Evolutionary conservation across 2,888 invertebrate genomes (phyloP), one percentile per base, ranked within the genome.

Genomic region (Chymomyza procnemis): DNA sequence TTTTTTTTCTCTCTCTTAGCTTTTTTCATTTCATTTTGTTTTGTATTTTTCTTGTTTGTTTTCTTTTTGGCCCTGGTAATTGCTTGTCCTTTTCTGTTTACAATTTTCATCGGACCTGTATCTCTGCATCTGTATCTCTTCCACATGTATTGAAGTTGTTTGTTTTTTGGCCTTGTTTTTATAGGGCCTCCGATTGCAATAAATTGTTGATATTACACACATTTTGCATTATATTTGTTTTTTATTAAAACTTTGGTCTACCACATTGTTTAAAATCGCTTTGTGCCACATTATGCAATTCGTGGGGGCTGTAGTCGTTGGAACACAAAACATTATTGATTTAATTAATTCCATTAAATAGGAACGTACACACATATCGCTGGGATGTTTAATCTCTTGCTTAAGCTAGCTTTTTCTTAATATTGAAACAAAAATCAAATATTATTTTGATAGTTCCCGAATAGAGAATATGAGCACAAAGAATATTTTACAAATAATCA

Each of bases 151-250:
- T 48, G 16, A 22, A 22, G 55, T 26, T 50, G 18, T 30, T 54
- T 48, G 26, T 34, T 62, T 9, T 46, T 64, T 52, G 52, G 26
- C 46, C 66, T 62, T 41, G 34, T 41, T 41, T 41, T 41, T 41
- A 4, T 54, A 9, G 54, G 12, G 18, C 64, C 26, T 26, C 26
- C 64, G 22, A 67, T 73, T 74, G 75, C 73, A 74, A 78, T 85
- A 85, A 81, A 81, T 81, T 81, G 71, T 74, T 74, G 67, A 73
- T 85, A 85, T 81, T 85, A 82, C 73, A 75, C 69, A 73, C 67
- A 75, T 66, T 75, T 81, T 69, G 69, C 64, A 50, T 19, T 50
- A 16, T 19, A 50, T 50, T 50, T 50, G 8, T 50, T 50, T n/a
- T 50, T 50, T 50, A 18, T 50, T 50, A 18, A 50, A 50, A n/a